These are phyloP conservation scores for Porites evermanni DNA, from an alignment of 92 coral and sea anemone genomes.

Conservation along the genomic window DNA sequence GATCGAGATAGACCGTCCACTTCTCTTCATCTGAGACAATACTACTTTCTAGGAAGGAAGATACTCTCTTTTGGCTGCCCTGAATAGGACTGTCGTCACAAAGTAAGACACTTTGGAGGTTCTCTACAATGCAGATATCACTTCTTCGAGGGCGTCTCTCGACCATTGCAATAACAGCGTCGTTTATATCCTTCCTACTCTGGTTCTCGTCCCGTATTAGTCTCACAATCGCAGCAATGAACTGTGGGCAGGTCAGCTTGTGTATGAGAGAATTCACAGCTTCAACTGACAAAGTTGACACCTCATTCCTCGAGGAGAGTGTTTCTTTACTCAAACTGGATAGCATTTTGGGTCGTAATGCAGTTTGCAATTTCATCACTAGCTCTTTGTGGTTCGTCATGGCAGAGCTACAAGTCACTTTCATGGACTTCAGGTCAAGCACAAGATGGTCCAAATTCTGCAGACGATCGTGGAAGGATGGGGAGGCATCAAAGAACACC, in stretches of 20 bases:
- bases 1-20: constrained; percentile 62
- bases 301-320: background rate
- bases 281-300: background rate
- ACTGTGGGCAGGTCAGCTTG: constrained; percentile 41
- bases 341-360: constrained; percentile 61
- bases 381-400: constrained; percentile 42
- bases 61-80: constrained; percentile 50
- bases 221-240: constrained; percentile 58
- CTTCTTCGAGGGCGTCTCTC: constrained; percentile 15
- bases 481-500: constrained; percentile 59
- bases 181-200: constrained; percentile 12
- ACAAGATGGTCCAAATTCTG: constrained; percentile 9
- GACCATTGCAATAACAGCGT: constrained; percentile 10
- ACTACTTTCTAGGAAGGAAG: constrained; percentile 40
- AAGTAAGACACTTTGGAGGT: constrained; percentile 31
- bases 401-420: constrained; percentile 13
- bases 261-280: constrained; percentile 27
- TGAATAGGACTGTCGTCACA: constrained; percentile 39
- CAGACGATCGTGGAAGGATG: constrained; percentile 58
- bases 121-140: background rate
- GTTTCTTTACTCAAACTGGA: constrained; percentile 48
- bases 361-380: constrained; percentile 48
- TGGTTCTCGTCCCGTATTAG: constrained; percentile 61
- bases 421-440: constrained; percentile 34
- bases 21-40: constrained; percentile 23